Percentiles rank a stretch among this genome's conserved stretches.
Evolutionary conservation across 2,113 vertebrate genomes (phyloP).

Genomic region (Balaenoptera acutorostrata): DNA sequence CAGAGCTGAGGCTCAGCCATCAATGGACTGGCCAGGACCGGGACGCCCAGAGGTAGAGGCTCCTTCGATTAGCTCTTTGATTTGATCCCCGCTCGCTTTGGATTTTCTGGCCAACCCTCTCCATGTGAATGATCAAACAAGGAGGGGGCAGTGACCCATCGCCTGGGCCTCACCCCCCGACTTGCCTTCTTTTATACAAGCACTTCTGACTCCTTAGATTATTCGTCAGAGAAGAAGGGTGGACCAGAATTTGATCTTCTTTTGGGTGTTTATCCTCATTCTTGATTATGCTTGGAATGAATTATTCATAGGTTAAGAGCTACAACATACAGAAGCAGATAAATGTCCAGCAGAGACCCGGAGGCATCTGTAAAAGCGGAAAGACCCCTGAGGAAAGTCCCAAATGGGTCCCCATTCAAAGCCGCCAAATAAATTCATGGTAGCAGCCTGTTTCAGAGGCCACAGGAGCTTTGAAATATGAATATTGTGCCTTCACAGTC

Average conservation of each 20-base stretch:
- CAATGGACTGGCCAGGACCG: rapidly evolving
- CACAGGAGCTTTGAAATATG: conserved; percentile 27
- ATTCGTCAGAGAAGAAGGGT: not conserved
- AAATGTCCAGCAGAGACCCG: too few species aligned
- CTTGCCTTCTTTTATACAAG: not conserved
- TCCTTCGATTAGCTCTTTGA: not conserved
- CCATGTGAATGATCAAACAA: not conserved
- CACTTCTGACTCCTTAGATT: too few species aligned
- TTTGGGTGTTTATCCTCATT: not conserved
- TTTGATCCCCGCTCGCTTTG: not conserved
- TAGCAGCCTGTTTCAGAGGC: conserved; percentile 23
- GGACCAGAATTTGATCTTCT: not conserved
- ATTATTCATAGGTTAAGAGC: not conserved
- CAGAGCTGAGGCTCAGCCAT: not conserved
- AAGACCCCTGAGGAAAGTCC: not conserved
- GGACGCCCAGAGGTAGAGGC: not conserved
- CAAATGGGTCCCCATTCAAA: not conserved
- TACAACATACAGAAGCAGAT: not conserved
- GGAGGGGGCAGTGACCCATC: rapidly evolving
- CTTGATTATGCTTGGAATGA: not conserved
- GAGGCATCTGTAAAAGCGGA: not conserved
- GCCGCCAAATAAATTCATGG: not conserved
- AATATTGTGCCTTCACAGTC: conserved; percentile 54
- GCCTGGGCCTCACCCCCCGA: rapidly evolving
- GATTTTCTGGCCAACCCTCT: not conserved